Evolutionary conservation across 1,140 invertebrate genomes (phyloP).

Genomic region (Campodea augens): DNA sequence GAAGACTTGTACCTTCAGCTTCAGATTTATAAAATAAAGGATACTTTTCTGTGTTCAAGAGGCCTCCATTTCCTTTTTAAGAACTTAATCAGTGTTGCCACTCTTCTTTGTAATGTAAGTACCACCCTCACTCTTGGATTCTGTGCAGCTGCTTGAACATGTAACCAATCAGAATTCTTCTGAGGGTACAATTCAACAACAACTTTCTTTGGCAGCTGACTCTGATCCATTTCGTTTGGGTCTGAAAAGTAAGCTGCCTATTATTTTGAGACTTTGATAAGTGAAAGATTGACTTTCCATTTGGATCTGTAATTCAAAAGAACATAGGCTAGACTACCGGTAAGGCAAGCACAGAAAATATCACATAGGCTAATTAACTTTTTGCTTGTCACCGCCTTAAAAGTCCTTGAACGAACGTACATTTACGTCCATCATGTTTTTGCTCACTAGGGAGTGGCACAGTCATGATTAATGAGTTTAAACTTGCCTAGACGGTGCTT

Average conservation of each 20-base stretch:
- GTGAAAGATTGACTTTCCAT: conserved; percentile 5
- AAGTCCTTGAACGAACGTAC: too few species aligned
- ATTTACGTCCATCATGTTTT: too few species aligned
- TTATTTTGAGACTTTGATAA: neutral
- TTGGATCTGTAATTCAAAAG: conserved; percentile 1
- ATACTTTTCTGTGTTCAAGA: conserved; percentile 33
- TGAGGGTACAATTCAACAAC: conserved; percentile 54
- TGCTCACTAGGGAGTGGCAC: too few species aligned
- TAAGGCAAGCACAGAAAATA: too few species aligned
- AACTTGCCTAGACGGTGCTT: too few species aligned
- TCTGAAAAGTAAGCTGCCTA: conserved; percentile 17
- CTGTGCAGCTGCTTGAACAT: conserved; percentile 67
- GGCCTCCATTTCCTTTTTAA: conserved; percentile 56
- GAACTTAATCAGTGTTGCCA: conserved; percentile 50
- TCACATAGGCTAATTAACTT: too few species aligned
- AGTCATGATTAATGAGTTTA: too few species aligned
- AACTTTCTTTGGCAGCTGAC: conserved; percentile 60
- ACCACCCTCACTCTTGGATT: conserved; percentile 65
- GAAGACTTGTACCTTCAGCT: too few species aligned
- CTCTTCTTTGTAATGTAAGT: conserved; percentile 51
- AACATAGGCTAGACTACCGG: conserved; percentile 1
- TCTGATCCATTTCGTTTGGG: conserved; percentile 50
- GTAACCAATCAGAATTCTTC: conserved; percentile 55
- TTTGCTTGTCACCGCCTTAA: too few species aligned
- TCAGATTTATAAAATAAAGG: too few species aligned